These are phyloP conservation scores for Delichon dasypus DNA, from an alignment of 2,797 vertebrate genomes.

Conservation along the genomic window DNA sequence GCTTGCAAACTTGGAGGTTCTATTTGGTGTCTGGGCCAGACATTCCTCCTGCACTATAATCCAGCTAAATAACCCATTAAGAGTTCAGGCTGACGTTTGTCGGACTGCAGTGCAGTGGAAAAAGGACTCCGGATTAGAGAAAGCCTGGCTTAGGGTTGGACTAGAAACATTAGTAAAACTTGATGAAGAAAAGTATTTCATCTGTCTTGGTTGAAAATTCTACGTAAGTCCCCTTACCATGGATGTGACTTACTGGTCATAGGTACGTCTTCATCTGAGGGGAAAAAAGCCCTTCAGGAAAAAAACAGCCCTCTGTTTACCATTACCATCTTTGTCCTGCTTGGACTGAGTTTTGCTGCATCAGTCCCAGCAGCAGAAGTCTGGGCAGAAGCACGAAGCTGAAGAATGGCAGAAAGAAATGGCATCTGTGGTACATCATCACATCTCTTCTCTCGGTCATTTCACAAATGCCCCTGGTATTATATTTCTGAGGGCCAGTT, in stretches of 20 bases:
- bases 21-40: not conserved
- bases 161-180: not conserved
- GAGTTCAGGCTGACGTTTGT: not conserved
- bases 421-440: not conserved
- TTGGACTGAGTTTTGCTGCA: not conserved
- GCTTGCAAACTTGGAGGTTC: not conserved
- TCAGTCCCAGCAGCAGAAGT: not conserved
- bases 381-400: not conserved
- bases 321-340: not conserved
- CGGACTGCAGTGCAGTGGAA: not conserved
- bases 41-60: not conserved
- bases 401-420: not conserved
- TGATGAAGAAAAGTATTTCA: not conserved
- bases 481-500: slow-evolving; percentile 10
- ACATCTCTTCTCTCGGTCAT: not conserved
- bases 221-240: not conserved
- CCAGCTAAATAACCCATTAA: not conserved
- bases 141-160: not conserved
- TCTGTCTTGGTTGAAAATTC: not conserved
- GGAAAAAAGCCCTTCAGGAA: not conserved
- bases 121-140: not conserved
- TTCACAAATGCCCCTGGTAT: slow-evolving; percentile 8
- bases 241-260: fast-evolving
- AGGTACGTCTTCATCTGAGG: not conserved
- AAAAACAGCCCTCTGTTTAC: not conserved